phyloP scores from a whole-genome alignment of 2,113 vertebrate genomes.

The Chamaea fasciata region DNA sequence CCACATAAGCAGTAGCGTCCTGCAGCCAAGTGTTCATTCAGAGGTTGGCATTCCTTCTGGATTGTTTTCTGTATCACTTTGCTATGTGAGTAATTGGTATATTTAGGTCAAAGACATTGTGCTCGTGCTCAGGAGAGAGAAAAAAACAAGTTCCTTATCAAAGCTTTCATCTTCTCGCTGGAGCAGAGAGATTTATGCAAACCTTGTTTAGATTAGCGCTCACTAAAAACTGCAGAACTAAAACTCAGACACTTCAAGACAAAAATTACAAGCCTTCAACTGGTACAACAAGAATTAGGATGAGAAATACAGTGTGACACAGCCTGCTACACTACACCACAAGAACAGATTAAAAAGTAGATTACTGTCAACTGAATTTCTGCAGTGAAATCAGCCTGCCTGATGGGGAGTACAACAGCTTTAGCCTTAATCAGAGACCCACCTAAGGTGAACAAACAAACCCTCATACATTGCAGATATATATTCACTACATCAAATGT shows the following conservation, averaged over 20 bases:
- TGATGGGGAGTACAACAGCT: conserved; percentile 2
- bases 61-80: conserved; percentile 21
- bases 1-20: background rate
- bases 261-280: conserved; percentile 53
- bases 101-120: conserved; percentile 45
- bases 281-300: conserved; percentile 24
- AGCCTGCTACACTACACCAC: background rate
- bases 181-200: conserved; percentile 15
- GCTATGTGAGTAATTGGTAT: conserved; percentile 40
- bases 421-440: conserved; percentile 12
- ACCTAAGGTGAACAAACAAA: background rate
- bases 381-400: conserved; percentile 11
- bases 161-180: conserved; percentile 4
- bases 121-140: background rate
- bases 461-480: background rate
- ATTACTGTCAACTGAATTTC: conserved; percentile 54
- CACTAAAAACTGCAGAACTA: conserved; percentile 1
- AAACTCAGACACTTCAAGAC: conserved; percentile 4
- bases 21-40: conserved; percentile 26
- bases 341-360: conserved; percentile 26
- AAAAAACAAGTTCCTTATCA: conserved; percentile 10
- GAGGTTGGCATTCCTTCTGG: background rate
- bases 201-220: conserved; percentile 11
- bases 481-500: background rate
- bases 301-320: conserved; percentile 32